Evolutionary conservation across 53 echinoderm and acorn worm genomes (phyloP).

Genomic region (Crossaster papposus): DNA sequence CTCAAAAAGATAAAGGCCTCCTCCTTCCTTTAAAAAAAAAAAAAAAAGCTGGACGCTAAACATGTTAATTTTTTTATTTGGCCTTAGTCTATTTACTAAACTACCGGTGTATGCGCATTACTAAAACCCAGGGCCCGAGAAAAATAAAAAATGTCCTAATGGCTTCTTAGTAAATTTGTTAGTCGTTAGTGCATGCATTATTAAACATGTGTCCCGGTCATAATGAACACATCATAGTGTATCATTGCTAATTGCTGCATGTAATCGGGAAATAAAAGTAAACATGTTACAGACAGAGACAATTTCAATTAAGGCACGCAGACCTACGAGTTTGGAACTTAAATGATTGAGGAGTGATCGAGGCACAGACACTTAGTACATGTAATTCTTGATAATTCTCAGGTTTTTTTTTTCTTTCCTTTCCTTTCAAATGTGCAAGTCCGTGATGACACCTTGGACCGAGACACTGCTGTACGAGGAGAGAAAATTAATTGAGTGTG

Average conservation of each 20-base stretch:
- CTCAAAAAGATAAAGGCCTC: no score
- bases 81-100: background rate
- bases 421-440: background rate
- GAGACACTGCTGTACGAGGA: background rate
- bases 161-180: background rate
- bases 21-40: no score
- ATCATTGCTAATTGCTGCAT: no score
- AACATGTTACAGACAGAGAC: background rate
- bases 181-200: background rate
- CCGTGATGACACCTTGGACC: background rate
- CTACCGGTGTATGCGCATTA: background rate
- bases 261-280: background rate
- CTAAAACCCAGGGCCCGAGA: background rate
- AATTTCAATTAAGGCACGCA: background rate
- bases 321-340: background rate
- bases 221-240: no score
- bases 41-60: no score
- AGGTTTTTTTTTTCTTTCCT: background rate
- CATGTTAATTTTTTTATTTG: no score
- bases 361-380: background rate
- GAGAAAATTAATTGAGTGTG: constrained; percentile 12
- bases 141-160: background rate
- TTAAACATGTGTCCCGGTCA: background rate
- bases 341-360: background rate
- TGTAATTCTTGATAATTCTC: background rate